Evolutionary conservation across 2,888 invertebrate species (phyloP).

Genomic region (Palloptera scutellata): DNA sequence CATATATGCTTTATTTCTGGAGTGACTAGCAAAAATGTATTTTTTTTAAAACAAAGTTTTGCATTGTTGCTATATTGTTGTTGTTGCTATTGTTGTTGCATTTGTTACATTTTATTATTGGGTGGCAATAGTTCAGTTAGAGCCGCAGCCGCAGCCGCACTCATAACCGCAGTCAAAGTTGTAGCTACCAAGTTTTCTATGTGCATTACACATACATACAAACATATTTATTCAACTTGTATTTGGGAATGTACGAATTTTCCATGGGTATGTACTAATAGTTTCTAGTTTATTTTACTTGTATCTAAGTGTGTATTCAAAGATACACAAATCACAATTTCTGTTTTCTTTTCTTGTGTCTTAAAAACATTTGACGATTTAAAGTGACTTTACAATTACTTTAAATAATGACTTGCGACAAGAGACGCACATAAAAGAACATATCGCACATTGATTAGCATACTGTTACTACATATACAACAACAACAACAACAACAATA

Average conservation of each 20-base stretch:
- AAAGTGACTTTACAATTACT: neutral
- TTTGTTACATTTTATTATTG: slow-evolving; percentile 3
- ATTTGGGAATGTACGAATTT: neutral
- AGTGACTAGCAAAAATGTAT: slow-evolving; percentile 1
- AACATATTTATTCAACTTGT: neutral
- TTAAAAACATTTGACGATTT: neutral
- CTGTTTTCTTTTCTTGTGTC: neutral
- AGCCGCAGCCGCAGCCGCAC: slow-evolving; percentile 1
- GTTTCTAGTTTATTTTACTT: neutral
- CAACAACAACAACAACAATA: no score
- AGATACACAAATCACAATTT: slow-evolving; percentile 9
- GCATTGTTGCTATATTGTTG: neutral
- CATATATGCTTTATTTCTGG: neutral
- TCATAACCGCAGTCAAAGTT: neutral
- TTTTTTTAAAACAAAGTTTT: slow-evolving; percentile 10
- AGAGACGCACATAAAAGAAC: no score
- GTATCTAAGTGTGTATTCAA: neutral
- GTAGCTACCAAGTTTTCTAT: neutral
- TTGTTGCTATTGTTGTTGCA: neutral
- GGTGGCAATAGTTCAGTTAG: slow-evolving; percentile 8
- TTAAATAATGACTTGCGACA: no score
- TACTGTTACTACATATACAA: no score
- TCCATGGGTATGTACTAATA: neutral
- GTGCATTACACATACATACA: neutral
- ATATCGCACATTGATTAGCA: no score